Conservation (phyloP, 2,888 invertebrate species). For the Hydraecia micacea region DNA sequence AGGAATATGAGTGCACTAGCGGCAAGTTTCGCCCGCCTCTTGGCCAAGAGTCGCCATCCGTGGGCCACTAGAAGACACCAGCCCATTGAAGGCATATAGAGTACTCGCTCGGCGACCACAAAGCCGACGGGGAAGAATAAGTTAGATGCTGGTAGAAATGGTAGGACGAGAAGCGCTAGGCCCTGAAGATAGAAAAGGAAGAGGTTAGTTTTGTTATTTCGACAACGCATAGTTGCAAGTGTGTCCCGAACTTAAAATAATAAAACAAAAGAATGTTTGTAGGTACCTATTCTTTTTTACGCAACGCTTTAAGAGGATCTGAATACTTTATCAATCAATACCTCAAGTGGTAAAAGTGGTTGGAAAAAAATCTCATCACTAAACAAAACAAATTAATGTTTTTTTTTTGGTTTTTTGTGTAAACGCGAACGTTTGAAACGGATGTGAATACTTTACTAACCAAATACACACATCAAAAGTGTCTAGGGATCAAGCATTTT, state of each 20-base stretch:
- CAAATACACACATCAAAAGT: too few relatives aligned
- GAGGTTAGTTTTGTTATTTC: neutral
- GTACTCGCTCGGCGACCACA: conserved; percentile 98
- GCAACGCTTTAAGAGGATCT: neutral
- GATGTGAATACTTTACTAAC: neutral
- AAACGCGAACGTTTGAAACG: neutral
- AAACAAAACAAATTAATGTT: neutral
- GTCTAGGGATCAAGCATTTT: too few relatives aligned
- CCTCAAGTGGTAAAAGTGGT: neutral
- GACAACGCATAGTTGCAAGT: neutral
- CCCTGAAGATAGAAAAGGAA: conserved; percentile 90
- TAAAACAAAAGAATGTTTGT: neutral
- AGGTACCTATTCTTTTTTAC: neutral
- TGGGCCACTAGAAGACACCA: conserved; percentile 98
- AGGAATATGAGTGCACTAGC: conserved; percentile 93
- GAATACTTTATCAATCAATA: conserved; percentile 10
- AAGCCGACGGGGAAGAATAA: conserved; percentile 99
- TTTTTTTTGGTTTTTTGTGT: neutral
- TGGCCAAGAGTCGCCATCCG: conserved; percentile 93
- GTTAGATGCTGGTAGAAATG: conserved; percentile 98
- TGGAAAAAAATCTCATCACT: neutral
- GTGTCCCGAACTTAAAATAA: neutral
- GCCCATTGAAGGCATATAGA: conserved; percentile 99
- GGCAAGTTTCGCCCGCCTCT: conserved; percentile 92
- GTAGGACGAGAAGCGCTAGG: conserved; percentile 95